Conservation (phyloP, 2,888 invertebrate genomes). For the Lasioglossum vierecki region DNA sequence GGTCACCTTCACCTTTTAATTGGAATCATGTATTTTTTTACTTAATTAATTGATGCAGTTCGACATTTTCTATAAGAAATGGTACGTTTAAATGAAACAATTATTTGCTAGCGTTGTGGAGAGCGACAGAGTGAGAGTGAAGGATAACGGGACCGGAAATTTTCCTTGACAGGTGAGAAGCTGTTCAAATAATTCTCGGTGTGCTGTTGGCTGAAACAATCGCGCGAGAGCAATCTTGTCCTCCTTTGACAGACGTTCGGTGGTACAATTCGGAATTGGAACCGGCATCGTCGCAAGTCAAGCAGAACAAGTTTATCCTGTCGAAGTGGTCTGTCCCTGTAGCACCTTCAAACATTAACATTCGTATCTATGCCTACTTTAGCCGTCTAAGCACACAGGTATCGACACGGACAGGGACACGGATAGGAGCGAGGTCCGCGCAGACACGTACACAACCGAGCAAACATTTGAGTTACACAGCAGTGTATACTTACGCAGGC, state of each 20-base stretch:
- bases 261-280: background rate
- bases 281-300: slow-evolving; percentile 4
- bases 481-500: slow-evolving; percentile 27
- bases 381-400: slow-evolving; percentile 5
- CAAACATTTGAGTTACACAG: slow-evolving; percentile 31
- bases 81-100: no score
- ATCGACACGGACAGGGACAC: background rate
- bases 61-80: no score
- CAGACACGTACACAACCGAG: slow-evolving; percentile 7
- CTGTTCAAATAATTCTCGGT: background rate
- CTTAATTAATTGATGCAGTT: no score
- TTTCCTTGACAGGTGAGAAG: background rate
- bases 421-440: slow-evolving; percentile 9
- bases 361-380: slow-evolving; percentile 28
- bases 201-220: background rate
- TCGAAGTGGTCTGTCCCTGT: slow-evolving; percentile 11
- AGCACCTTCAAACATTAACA: slow-evolving; percentile 33
- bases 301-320: slow-evolving; percentile 24
- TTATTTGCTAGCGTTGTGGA: no score
- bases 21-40: no score
- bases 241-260: background rate
- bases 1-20: no score
- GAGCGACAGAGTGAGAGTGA: no score
- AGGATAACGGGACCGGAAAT: background rate
- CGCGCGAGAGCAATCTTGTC: background rate